These are phyloP conservation scores for Eurosta solidaginis DNA, from an alignment of 1,140 invertebrate genomes.

Conservation along the genomic window DNA sequence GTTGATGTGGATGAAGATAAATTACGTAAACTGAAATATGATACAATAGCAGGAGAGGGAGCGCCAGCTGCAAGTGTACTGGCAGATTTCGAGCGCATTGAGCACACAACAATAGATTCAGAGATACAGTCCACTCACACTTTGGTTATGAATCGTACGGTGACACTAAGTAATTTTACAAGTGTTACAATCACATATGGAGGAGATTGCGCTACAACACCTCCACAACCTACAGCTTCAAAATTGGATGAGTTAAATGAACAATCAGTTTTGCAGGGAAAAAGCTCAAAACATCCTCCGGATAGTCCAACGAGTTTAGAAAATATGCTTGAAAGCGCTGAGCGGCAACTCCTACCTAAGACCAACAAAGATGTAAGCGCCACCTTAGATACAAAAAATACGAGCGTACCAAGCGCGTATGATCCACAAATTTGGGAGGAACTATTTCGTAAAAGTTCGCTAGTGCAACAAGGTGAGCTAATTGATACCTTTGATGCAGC, in stretches of 20 bases:
- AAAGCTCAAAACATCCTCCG: constrained; percentile 40
- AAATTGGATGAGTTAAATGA: neutral
- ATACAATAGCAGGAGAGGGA: constrained; percentile 42
- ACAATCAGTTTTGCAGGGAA: neutral
- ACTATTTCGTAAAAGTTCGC: constrained; percentile 42
- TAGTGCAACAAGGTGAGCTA: constrained; percentile 38
- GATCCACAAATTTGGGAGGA: constrained; percentile 44
- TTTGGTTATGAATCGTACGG: neutral
- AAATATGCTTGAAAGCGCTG: constrained; percentile 52
- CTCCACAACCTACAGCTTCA: neutral
- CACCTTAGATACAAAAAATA: constrained; percentile 24
- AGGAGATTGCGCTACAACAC: neutral
- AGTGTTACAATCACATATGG: neutral
- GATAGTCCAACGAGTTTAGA: constrained; percentile 52
- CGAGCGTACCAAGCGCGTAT: constrained; percentile 28
- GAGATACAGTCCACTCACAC: constrained; percentile 31
- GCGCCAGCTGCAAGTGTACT: constrained; percentile 13
- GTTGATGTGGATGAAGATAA: neutral
- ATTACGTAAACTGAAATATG: constrained; percentile 32
- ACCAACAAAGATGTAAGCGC: neutral
- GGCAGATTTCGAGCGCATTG: neutral
- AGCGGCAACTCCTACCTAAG: constrained; percentile 39
- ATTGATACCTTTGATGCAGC: constrained; percentile 47
- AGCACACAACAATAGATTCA: neutral
- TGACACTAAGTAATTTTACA: neutral